Evolutionary conservation across 2,113 vertebrate genomes (phyloP).

Genomic region (Climacteris rufus): DNA sequence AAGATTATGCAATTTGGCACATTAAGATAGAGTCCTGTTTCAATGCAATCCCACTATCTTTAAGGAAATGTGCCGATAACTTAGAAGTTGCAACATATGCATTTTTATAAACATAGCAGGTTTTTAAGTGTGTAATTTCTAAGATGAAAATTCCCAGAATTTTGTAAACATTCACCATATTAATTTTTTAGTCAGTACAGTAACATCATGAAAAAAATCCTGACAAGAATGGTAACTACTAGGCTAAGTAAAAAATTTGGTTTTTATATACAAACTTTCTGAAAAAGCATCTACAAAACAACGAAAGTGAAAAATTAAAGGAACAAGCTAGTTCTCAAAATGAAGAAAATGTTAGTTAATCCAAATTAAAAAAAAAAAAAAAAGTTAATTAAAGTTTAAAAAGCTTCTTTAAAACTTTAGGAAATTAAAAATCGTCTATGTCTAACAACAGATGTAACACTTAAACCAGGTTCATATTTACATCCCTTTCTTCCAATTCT

Average conservation of each 20-base stretch:
- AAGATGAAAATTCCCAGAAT: neutral
- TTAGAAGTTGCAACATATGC: neutral
- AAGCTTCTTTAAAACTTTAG: neutral
- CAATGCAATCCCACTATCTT: neutral
- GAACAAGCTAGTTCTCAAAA: neutral
- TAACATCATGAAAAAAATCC: neutral
- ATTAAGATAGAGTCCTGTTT: neutral
- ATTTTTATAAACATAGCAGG: neutral
- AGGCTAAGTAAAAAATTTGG: neutral
- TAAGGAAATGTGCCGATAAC: neutral
- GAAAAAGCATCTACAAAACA: neutral
- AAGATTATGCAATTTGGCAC: neutral
- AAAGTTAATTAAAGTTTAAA: neutral
- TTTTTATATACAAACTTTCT: neutral
- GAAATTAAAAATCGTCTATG: neutral
- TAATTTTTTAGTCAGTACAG: neutral
- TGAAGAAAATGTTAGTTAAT: neutral
- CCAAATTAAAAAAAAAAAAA: neutral
- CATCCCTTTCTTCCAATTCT: neutral
- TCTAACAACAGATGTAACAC: neutral
- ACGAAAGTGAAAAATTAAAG: neutral
- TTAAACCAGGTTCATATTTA: neutral
- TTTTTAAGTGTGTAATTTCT: neutral
- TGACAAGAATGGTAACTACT: neutral
- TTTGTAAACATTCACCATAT: neutral